Conservation (phyloP, 2,888 invertebrate genomes). For the Neelides folsomi region DNA sequence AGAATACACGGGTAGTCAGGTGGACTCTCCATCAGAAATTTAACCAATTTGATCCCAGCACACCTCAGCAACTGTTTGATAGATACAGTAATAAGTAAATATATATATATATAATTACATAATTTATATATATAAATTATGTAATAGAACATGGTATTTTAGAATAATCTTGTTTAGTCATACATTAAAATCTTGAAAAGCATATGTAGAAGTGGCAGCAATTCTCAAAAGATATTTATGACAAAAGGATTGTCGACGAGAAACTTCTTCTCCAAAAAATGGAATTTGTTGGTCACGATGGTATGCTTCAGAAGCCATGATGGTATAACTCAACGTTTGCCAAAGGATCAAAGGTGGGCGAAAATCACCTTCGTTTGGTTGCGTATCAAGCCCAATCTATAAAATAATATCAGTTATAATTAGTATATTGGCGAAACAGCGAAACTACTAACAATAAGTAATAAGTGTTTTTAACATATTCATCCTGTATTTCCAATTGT, state of each 20-base stretch:
- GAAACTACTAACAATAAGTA: too few species aligned
- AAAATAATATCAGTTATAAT: too few species aligned
- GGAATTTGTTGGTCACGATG: slow-evolving; percentile 37
- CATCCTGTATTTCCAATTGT: too few species aligned
- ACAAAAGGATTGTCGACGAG: slow-evolving; percentile 21
- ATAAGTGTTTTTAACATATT: too few species aligned
- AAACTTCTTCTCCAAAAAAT: slow-evolving; percentile 31
- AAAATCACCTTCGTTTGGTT: slow-evolving; percentile 31
- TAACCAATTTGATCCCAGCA: slow-evolving; percentile 9
- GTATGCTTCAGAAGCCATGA: slow-evolving; percentile 60
- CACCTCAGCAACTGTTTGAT: slow-evolving; percentile 9
- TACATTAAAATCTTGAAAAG: too few species aligned
- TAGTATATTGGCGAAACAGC: too few species aligned
- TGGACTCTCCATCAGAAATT: slow-evolving; percentile 8
- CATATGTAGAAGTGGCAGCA: slow-evolving; percentile 3
- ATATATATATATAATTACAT: too few species aligned
- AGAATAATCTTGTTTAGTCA: too few species aligned
- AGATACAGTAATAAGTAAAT: too few species aligned
- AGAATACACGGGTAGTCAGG: slow-evolving; percentile 10
- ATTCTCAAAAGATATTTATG: slow-evolving; percentile 22
- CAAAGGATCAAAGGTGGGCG: slow-evolving; percentile 52
- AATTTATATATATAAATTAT: too few species aligned
- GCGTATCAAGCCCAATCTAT: neutral
- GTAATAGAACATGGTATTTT: too few species aligned
- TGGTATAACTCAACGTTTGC: slow-evolving; percentile 50